phyloP scores from a whole-genome alignment of 2,888 invertebrate genomes.

The Myathropa florea region DNA sequence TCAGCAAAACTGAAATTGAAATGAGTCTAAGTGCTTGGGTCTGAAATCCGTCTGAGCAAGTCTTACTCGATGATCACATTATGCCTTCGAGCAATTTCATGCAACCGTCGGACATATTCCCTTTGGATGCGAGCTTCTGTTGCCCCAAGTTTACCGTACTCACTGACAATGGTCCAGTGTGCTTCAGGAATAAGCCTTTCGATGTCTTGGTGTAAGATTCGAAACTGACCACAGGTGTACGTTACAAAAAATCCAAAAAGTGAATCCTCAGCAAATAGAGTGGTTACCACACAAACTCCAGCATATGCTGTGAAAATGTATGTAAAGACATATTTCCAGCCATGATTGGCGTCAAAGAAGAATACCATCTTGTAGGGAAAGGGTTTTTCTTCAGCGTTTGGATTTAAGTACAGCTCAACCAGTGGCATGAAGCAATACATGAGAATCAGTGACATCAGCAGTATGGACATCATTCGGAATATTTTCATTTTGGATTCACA shows the following conservation, averaged over 20 bases:
- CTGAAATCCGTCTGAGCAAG: not conserved
- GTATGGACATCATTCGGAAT: constrained; percentile 77
- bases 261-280: constrained; percentile 79
- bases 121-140: constrained; percentile 56
- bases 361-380: constrained; percentile 80
- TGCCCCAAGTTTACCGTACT: constrained; percentile 23
- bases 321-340: constrained; percentile 76
- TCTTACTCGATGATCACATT: constrained; percentile 76
- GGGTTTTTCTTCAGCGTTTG: constrained; percentile 74
- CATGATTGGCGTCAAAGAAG: constrained; percentile 77
- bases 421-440: constrained; percentile 79
- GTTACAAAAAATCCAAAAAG: constrained; percentile 79
- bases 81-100: constrained; percentile 75
- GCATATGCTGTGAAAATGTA: constrained; percentile 79
- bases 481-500: constrained; percentile 76
- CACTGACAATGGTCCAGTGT: constrained; percentile 53
- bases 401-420: constrained; percentile 74
- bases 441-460: constrained; percentile 76
- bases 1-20: constrained; percentile 75
- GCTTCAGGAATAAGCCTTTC: constrained; percentile 72
- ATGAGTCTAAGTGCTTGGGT: not conserved
- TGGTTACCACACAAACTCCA: constrained; percentile 79
- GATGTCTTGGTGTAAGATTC: constrained; percentile 76
- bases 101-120: constrained; percentile 72
- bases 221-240: constrained; percentile 79